phyloP scores from a whole-genome alignment of 2,888 invertebrate genomes.

The Heliconius hortense region DNA sequence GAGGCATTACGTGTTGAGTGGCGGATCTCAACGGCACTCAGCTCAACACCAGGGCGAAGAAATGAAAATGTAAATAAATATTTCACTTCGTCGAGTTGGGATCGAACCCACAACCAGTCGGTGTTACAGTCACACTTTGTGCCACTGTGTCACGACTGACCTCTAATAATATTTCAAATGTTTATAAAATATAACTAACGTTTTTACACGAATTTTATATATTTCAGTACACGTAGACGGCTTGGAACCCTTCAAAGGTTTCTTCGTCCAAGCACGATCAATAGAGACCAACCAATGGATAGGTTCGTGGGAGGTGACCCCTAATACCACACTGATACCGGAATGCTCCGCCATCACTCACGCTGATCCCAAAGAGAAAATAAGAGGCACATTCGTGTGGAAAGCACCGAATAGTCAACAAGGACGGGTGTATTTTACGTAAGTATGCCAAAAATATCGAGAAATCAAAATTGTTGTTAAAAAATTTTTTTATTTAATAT shows the following conservation, averaged over 20 bases:
- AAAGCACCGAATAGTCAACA: conserved; percentile 85
- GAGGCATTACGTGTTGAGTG: too few species aligned
- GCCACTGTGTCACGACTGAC: too few species aligned
- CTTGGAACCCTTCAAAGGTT: conserved; percentile 87
- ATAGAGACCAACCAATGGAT: conserved; percentile 87
- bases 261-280: conserved; percentile 91
- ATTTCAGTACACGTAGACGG: conserved; percentile 82
- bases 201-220: not conserved
- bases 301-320: conserved; percentile 87
- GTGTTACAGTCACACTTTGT: too few species aligned
- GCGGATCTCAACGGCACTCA: too few species aligned
- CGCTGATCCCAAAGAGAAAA: conserved; percentile 88
- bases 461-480: not conserved
- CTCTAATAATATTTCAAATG: not conserved
- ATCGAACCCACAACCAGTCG: too few species aligned
- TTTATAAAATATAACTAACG: not conserved
- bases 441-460: conserved; percentile 62
- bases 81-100: too few species aligned
- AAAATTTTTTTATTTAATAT: not conserved
- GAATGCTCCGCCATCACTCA: conserved; percentile 92
- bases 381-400: conserved; percentile 88
- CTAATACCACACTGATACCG: conserved; percentile 88
- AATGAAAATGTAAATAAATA: too few species aligned
- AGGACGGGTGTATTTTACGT: conserved; percentile 92
- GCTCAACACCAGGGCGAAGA: too few species aligned